phyloP scores from a whole-genome alignment of 2,797 vertebrate genomes.

The Calcarius lapponicus region DNA sequence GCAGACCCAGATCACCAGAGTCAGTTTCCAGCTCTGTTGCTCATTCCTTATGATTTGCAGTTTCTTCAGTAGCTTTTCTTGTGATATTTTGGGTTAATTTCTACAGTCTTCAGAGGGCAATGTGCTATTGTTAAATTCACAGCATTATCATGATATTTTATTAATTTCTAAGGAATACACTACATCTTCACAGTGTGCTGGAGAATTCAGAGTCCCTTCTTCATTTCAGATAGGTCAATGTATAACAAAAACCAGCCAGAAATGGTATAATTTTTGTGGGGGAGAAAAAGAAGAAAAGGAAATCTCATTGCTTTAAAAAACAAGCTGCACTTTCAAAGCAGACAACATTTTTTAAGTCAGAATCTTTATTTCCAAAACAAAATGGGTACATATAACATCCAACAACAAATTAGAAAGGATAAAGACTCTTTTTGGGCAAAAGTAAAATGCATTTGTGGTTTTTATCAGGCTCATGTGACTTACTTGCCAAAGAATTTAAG shows the following conservation, averaged over 20 bases:
- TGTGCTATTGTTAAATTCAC: neutral
- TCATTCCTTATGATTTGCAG: neutral
- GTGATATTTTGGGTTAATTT: neutral
- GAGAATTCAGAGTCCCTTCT: neutral
- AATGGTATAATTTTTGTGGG: neutral
- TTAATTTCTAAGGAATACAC: neutral
- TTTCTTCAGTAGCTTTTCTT: neutral
- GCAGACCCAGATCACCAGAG: neutral
- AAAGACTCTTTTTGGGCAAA: slow-evolving; percentile 23
- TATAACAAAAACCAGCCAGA: neutral
- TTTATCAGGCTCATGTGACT: neutral
- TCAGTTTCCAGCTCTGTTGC: neutral
- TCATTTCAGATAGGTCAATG: neutral
- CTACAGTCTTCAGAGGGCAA: neutral
- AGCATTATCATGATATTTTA: neutral
- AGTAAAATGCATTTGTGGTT: slow-evolving; percentile 54
- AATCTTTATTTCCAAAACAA: slow-evolving; percentile 54
- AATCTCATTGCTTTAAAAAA: neutral
- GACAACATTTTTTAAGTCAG: slow-evolving; percentile 6
- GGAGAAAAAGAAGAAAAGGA: rapidly evolving
- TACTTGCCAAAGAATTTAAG: slow-evolving; percentile 58
- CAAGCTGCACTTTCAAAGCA: neutral
- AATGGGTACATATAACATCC: slow-evolving; percentile 12
- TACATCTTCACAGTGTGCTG: neutral
- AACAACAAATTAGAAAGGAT: slow-evolving; percentile 57